Conservation (phyloP, 2,797 vertebrate species). For the Sylvilagus floridanus region DNA sequence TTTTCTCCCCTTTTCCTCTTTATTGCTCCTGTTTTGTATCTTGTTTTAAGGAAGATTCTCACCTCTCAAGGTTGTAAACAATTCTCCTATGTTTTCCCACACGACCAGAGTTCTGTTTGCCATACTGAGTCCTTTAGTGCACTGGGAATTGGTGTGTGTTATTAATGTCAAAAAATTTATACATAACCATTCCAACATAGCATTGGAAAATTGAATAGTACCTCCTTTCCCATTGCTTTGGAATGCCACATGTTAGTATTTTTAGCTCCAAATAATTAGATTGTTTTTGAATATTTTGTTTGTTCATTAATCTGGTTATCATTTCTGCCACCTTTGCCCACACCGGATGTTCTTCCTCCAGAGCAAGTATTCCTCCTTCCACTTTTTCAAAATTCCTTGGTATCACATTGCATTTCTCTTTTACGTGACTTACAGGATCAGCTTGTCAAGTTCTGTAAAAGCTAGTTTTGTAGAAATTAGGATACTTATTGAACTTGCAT, state of each 20-base stretch:
- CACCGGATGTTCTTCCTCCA: not conserved
- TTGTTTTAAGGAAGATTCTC: slow-evolving; percentile 19
- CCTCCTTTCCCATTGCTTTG: not conserved
- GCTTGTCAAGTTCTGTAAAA: not conserved
- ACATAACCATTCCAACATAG: not conserved
- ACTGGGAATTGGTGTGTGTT: slow-evolving; percentile 8
- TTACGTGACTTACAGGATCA: not conserved
- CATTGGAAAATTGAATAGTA: not conserved
- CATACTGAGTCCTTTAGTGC: slow-evolving; percentile 5
- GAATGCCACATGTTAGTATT: not conserved
- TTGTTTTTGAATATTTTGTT: not conserved
- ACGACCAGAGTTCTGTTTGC: slow-evolving; percentile 3
- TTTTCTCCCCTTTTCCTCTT: not conserved
- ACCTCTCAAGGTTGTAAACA: not conserved
- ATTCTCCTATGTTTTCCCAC: not conserved
- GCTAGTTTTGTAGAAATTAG: not conserved
- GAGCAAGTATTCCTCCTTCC: not conserved
- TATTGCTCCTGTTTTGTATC: slow-evolving; percentile 23
- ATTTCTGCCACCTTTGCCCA: not conserved
- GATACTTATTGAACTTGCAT: not conserved
- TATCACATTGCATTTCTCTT: not conserved
- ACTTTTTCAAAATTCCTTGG: not conserved
- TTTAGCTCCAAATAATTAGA: not conserved
- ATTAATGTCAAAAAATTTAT: not conserved
- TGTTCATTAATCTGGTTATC: not conserved